Percentiles rank a stretch among this genome's conserved stretches.
phyloP scores from a whole-genome alignment of 2,888 invertebrate species.

The Mimachlamys varia region DNA sequence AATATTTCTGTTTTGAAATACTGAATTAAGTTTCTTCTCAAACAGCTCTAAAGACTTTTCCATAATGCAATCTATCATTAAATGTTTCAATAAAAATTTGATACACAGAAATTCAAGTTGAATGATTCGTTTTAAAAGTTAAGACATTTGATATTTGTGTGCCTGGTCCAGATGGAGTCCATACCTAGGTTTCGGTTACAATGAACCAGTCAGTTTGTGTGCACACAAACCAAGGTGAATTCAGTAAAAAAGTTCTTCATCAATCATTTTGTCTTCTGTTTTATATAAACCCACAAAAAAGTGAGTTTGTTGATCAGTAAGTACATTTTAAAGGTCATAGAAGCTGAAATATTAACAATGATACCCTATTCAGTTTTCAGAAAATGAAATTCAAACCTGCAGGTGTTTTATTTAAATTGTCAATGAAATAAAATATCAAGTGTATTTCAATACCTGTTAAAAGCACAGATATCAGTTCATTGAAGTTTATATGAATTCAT shows the following conservation, averaged over 20 bases:
- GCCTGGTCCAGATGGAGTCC: background rate
- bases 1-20: no score
- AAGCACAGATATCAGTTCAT: background rate
- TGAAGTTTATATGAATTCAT: background rate
- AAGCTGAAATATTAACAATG: slow-evolving; percentile 9
- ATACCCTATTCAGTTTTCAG: background rate
- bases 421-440: slow-evolving; percentile 24
- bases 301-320: background rate
- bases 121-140: background rate
- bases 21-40: no score
- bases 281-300: background rate
- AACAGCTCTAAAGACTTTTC: background rate
- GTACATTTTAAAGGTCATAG: background rate
- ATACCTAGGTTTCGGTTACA: background rate
- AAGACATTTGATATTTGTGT: background rate
- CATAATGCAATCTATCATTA: background rate
- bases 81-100: background rate
- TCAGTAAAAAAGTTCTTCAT: background rate
- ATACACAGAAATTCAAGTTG: background rate
- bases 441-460: background rate
- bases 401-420: slow-evolving; percentile 4
- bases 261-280: background rate
- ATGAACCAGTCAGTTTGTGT: background rate
- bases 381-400: slow-evolving; percentile 13
- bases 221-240: background rate